Evolutionary conservation across 2,888 invertebrate species (phyloP).

Genomic region (Agrotis ipsilon): DNA sequence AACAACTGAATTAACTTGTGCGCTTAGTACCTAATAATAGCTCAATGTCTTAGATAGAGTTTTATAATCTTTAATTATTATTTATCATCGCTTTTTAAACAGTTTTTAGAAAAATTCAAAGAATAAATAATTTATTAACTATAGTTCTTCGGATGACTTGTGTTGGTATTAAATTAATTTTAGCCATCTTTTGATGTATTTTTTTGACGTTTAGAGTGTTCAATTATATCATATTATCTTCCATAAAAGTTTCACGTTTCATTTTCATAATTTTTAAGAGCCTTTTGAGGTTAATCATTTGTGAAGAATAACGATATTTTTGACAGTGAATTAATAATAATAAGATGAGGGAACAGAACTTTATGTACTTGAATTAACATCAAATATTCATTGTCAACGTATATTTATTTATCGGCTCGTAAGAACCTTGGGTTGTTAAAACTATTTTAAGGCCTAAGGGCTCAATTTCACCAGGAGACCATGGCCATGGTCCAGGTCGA

Average conservation of each 20-base stretch:
- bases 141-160: constrained; percentile 6
- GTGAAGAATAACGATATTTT: not conserved
- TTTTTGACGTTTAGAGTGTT: not conserved
- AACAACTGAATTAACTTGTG: too few relatives aligned
- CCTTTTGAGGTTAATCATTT: not conserved
- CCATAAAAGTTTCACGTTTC: constrained; percentile 1
- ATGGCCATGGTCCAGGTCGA: too few relatives aligned
- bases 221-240: constrained; percentile 19
- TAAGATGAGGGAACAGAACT: not conserved
- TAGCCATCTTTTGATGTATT: constrained; percentile 22
- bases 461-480: too few relatives aligned
- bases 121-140: constrained; percentile 1
- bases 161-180: constrained; percentile 17
- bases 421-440: too few relatives aligned
- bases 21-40: too few relatives aligned
- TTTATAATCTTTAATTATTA: constrained; percentile 8
- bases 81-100: not conserved
- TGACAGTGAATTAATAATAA: not conserved
- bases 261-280: not conserved
- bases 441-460: too few relatives aligned
- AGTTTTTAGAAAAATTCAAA: not conserved
- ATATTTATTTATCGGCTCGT: too few relatives aligned
- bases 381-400: too few relatives aligned
- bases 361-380: not conserved
- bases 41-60: too few relatives aligned